These are phyloP conservation scores for Chrysodeixis includens DNA, from an alignment of 2,888 invertebrate genomes.

Conservation along the genomic window DNA sequence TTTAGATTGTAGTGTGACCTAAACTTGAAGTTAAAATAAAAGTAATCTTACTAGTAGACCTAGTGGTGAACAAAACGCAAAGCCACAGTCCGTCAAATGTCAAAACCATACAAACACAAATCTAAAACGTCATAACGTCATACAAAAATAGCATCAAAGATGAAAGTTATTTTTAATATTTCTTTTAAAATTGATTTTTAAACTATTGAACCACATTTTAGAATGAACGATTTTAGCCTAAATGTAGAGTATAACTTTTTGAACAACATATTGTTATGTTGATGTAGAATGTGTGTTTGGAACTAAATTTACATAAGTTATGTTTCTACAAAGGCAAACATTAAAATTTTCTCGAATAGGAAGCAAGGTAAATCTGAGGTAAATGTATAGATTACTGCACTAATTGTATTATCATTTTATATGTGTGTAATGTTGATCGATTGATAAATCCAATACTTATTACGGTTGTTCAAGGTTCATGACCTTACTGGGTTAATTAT, in stretches of 20 bases:
- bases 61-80: constrained; percentile 46
- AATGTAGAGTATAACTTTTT: constrained; percentile 62
- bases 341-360: constrained; percentile 79
- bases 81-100: constrained; percentile 47
- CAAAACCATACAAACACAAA: constrained; percentile 47
- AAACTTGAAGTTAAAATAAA: neutral
- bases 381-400: constrained; percentile 63
- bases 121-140: constrained; percentile 68
- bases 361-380: constrained; percentile 81
- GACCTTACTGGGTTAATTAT: constrained; percentile 73
- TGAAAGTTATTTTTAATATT: constrained; percentile 87
- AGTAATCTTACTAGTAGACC: too few species aligned
- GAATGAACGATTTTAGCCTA: constrained; percentile 67
- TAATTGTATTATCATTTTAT: constrained; percentile 45
- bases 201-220: constrained; percentile 60
- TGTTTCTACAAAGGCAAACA: constrained; percentile 84
- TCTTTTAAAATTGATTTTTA: constrained; percentile 68
- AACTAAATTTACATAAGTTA: constrained; percentile 81
- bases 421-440: constrained; percentile 33
- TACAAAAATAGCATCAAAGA: constrained; percentile 84
- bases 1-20: neutral
- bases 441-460: constrained; percentile 46
- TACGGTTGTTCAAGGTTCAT: constrained; percentile 73
- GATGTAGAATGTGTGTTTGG: constrained; percentile 65
- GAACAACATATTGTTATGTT: constrained; percentile 66